Conservation (phyloP, 37 sponge, comb jelly and placozoan species). For the Chondrosia reniformis region DNA sequence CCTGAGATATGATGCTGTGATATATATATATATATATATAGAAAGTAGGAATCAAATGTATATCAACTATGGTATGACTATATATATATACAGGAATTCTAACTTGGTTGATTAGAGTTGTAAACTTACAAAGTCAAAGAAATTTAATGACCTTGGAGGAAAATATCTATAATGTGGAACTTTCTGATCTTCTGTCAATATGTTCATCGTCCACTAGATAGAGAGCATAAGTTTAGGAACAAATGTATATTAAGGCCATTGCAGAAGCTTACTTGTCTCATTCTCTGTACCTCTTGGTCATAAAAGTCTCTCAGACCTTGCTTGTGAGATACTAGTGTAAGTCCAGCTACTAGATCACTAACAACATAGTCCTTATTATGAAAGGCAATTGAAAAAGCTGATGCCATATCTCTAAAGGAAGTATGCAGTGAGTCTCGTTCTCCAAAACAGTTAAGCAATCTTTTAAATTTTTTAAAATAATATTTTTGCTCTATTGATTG, state of each 20-base stretch:
- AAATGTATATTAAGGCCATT: no score
- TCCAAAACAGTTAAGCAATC: not conserved
- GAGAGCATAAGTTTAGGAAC: no score
- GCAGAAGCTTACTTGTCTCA: slow-evolving; percentile 14
- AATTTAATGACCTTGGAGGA: not conserved
- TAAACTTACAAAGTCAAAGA: not conserved
- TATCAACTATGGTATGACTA: no score
- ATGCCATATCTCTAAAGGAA: slow-evolving; percentile 5
- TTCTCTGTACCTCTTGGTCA: not conserved
- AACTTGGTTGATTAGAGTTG: no score
- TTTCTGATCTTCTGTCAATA: no score
- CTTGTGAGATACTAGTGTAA: not conserved
- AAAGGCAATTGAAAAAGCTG: not conserved
- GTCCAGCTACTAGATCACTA: slow-evolving; percentile 7
- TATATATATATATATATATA: not conserved
- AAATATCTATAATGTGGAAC: no score
- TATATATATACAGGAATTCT: no score
- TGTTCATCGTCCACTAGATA: no score
- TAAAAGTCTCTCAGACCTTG: not conserved
- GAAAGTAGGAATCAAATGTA: no score
- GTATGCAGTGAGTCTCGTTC: not conserved
- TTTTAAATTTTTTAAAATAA: slow-evolving; percentile 6
- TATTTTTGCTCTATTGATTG: not conserved
- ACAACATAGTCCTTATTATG: slow-evolving; percentile 11
- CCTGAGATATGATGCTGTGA: no score